phyloP scores from a whole-genome alignment of 2,888 invertebrate genomes.

The Melieria crassipennis region DNA sequence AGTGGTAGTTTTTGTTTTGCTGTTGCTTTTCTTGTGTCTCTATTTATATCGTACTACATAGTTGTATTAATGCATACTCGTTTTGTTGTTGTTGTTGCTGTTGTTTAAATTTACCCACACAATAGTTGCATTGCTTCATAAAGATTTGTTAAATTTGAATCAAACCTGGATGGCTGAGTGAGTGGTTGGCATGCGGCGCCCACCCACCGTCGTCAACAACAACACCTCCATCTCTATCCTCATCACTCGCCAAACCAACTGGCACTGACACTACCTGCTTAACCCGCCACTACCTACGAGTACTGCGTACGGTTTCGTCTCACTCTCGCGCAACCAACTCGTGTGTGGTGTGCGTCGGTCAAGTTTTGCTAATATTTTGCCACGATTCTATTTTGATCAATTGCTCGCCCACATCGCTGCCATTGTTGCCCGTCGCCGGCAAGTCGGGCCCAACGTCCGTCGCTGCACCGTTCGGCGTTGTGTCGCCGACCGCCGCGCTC shows the following conservation, averaged over 20 bases:
- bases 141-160: conserved; percentile 28
- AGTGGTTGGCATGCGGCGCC: conserved; percentile 17
- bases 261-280: too few relatives aligned
- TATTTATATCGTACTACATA: conserved; percentile 2
- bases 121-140: conserved; percentile 16
- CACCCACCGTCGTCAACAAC: too few relatives aligned
- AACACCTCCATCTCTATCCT: too few relatives aligned
- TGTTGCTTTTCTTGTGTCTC: conserved; percentile 16
- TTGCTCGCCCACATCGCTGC: conserved; percentile 51
- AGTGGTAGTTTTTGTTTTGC: conserved; percentile 6
- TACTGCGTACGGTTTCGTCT: too few relatives aligned
- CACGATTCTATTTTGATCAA: conserved; percentile 61
- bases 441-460: neutral
- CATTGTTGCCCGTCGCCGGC: conserved; percentile 1
- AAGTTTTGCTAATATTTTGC: conserved; percentile 34
- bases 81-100: conserved; percentile 24
- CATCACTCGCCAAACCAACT: too few relatives aligned
- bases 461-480: conserved; percentile 14
- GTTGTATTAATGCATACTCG: conserved; percentile 4
- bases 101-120: conserved; percentile 9
- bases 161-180: conserved; percentile 47
- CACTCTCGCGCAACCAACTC: too few relatives aligned
- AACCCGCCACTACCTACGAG: too few relatives aligned
- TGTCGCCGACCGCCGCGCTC: conserved; percentile 44
- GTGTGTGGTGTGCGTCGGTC: neutral